Evolutionary conservation across 2,888 invertebrate species (phyloP).

Genomic region (Venustoraphidia nigricollis): DNA sequence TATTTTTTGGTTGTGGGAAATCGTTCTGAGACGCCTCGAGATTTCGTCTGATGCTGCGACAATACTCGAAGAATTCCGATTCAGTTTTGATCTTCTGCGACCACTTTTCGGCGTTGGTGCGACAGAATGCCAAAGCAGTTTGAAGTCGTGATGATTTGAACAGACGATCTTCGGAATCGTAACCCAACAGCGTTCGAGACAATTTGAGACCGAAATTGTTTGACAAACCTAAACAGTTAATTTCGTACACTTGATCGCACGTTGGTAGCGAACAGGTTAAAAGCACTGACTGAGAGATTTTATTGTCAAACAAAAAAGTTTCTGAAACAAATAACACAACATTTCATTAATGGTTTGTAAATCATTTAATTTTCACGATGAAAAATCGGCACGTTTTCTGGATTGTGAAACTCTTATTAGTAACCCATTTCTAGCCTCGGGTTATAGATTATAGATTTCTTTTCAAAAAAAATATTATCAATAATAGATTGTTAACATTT

Average conservation of each 20-base stretch:
- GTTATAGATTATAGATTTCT: no score
- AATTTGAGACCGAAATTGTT: conserved; percentile 35
- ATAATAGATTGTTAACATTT: no score
- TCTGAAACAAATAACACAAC: conserved; percentile 21
- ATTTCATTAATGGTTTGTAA: not conserved
- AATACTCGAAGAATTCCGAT: no score
- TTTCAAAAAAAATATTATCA: no score
- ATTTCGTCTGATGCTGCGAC: no score
- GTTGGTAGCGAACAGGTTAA: conserved; percentile 47
- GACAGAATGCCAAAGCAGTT: conserved; percentile 47
- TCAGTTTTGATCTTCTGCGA: conserved; percentile 36
- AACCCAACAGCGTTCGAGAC: conserved; percentile 42
- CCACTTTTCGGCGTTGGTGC: conserved; percentile 46
- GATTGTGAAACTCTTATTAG: no score
- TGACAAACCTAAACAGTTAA: conserved; percentile 32
- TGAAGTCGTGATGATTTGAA: conserved; percentile 48
- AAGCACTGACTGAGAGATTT: conserved; percentile 45
- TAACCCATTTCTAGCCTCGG: no score
- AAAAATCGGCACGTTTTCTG: no score
- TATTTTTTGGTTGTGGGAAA: no score
- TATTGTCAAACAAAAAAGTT: conserved; percentile 41
- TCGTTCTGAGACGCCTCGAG: no score
- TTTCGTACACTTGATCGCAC: conserved; percentile 32
- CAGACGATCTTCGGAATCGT: conserved; percentile 43
- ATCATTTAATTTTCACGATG: no score